Evolutionary conservation across 2,113 vertebrate species (phyloP), one percentile per base, ranked within the genome.

Genomic region (Alaudala cheleensis): DNA sequence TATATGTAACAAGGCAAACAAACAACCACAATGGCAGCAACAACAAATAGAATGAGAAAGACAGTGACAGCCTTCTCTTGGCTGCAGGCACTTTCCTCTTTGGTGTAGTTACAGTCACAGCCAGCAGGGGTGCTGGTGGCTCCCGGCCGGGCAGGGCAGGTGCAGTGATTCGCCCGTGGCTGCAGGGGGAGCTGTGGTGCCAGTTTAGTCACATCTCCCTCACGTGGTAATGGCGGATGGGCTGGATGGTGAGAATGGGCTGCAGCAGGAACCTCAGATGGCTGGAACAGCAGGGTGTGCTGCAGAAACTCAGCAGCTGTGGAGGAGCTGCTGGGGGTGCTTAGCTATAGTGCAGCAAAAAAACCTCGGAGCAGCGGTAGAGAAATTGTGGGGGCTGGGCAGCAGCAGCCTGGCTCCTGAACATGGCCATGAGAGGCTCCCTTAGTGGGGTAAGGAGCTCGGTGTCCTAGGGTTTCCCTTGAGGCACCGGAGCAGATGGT

Each of bases 211-310:
- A 0, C 3, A 0, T 17, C 24, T 40, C 58, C 18, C 18, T n/a
- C 24, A 3, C 0, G 0, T 7, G 13, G 37, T 6, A 11, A 34
- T 42, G 31, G 19, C 0, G 3, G 37, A 6, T 6, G 19, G 13
- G 39, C 18, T 21, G 18, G 12, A 11, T 26, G 12, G 34, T 3
- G 1, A 12, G 29, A 25, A 10, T 10, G 22, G 49, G 25, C 60
- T 53, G 39, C 11, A 34, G 20, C 25, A 14, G 31, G 31, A 44
- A 12, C 12, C 15, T 44, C 1, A 0, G 7, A 42, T 0, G 0
- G 39, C 39, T 34, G 25, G 33, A 29, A 44, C 1, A 1, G 31
- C 12, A 19, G 20, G 12, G 33, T 22, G 31, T 10, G 60, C 39
- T 64, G 33, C 76, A 34, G 39, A 54, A 53, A 19, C 39, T 34